Conservation (phyloP, 1,140 invertebrate genomes). For the Mylabris phalerata region DNA sequence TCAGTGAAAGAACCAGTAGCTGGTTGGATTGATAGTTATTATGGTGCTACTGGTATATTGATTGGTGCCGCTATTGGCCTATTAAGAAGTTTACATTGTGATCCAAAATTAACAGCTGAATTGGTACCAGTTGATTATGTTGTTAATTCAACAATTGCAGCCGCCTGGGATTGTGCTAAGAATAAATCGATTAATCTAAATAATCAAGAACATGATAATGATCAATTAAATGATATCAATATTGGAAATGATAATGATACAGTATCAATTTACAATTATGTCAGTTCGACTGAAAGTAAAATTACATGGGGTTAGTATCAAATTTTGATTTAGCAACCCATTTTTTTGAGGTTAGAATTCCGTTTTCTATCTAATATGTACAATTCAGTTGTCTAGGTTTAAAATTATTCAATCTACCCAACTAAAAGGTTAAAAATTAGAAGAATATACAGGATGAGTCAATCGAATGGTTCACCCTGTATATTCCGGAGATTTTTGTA, state of each 20-base stretch:
- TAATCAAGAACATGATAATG: too few species aligned
- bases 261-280: slow-evolving; percentile 30
- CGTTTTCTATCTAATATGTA: too few species aligned
- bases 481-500: too few species aligned
- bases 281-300: slow-evolving; percentile 21
- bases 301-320: slow-evolving; percentile 28
- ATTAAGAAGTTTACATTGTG: slow-evolving; percentile 29
- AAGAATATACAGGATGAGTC: too few species aligned
- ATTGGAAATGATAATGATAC: background rate
- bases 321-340: background rate
- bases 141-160: slow-evolving; percentile 60
- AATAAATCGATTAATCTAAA: slow-evolving; percentile 34
- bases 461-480: too few species aligned
- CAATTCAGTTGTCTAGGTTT: too few species aligned
- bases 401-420: too few species aligned
- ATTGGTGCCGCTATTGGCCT: slow-evolving; percentile 53
- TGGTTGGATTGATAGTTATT: slow-evolving; percentile 75
- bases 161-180: slow-evolving; percentile 55
- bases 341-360: background rate
- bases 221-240: too few species aligned
- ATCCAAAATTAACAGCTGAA: slow-evolving; percentile 53
- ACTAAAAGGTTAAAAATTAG: too few species aligned
- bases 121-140: slow-evolving; percentile 68
- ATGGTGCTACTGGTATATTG: slow-evolving; percentile 61
- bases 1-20: slow-evolving; percentile 48